Base-by-base conservation (phyloP, 2,113 vertebrate species). In the Brienomyrus brachyistius region DNA sequence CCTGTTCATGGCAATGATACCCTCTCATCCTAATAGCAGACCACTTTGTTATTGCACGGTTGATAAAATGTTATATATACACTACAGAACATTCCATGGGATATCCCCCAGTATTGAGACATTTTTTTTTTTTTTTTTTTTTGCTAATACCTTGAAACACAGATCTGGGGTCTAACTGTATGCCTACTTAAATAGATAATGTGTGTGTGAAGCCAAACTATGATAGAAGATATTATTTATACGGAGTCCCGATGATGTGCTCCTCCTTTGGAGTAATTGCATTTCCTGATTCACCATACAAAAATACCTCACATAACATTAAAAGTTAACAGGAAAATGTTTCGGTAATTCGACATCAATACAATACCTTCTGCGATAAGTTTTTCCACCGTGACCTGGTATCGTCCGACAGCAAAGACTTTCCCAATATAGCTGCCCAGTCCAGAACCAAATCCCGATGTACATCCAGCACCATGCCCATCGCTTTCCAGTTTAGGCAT, bases 321-420 rank as follows among this genome's bases (percentile, higher is more conserved):
- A 5, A 27, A 31, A 31, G 31, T 31, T 31, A 70, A 70, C 1
- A 66, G 62, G 62, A 66, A 31, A 66, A 27, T 23, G 59, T n/a
- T n/a, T 66, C 0, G 10, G 3, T 27, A 27, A 66, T 66, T 66
- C 23, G 59, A 62, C 21, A 27, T 77, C 10, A 27, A 21, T 74
- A 27, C 88, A 27, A 43, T 96, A 99, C 98, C 98, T 95, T 99
- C 98, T 0, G 98, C 98, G 10, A 99, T 93, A 2, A 97, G 95
- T 95, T 99, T 98, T 90, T 99, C 98, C 95, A 98, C 97, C 8
- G 96, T 99, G 92, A 99, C 98, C 91, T 99, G 98, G 92, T 97
- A 97, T 31, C 98, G 97, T 23, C 98, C 98, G 11, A 98, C 96
- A 0, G 95, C 91, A 54, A 98, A 96, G 94, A 97, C 96, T 91